Evolutionary conservation across 2,113 vertebrate genomes (phyloP).

Genomic region (Phalacrocorax brasilianus): DNA sequence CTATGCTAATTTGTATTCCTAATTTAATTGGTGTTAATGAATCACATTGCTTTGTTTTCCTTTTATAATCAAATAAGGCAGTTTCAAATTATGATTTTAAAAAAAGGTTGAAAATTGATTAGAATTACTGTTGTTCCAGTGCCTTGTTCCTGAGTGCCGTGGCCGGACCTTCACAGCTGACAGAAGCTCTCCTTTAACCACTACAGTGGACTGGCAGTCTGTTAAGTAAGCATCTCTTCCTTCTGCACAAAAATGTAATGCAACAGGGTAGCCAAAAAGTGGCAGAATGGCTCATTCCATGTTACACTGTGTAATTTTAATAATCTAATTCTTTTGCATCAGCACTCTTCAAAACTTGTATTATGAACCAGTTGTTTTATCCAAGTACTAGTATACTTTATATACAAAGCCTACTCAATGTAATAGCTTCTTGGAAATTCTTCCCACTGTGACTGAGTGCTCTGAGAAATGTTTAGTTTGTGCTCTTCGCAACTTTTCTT

Average conservation of each 20-base stretch:
- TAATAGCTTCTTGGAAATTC: neutral
- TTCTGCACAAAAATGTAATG: neutral
- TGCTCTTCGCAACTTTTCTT: neutral
- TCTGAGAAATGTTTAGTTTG: neutral
- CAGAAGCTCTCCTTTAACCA: constrained; percentile 89
- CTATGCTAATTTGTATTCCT: neutral
- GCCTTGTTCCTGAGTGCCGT: constrained; percentile 82
- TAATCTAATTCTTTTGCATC: neutral
- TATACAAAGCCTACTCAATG: neutral
- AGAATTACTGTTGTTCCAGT: constrained; percentile 73
- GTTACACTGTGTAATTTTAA: neutral
- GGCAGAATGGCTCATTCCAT: rapidly evolving
- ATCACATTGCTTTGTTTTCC: neutral
- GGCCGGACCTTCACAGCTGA: constrained; percentile 83
- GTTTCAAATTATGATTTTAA: neutral
- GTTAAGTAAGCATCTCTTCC: constrained; percentile 82
- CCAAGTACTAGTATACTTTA: neutral
- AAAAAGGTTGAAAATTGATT: neutral
- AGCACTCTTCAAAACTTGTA: neutral
- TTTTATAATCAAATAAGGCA: neutral
- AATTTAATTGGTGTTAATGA: neutral
- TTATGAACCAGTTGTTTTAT: neutral
- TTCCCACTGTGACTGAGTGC: neutral
- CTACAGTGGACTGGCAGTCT: constrained; percentile 95
- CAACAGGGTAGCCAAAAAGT: neutral